phyloP scores from a whole-genome alignment of 2,888 invertebrate species.

The Drosophila atripex region DNA sequence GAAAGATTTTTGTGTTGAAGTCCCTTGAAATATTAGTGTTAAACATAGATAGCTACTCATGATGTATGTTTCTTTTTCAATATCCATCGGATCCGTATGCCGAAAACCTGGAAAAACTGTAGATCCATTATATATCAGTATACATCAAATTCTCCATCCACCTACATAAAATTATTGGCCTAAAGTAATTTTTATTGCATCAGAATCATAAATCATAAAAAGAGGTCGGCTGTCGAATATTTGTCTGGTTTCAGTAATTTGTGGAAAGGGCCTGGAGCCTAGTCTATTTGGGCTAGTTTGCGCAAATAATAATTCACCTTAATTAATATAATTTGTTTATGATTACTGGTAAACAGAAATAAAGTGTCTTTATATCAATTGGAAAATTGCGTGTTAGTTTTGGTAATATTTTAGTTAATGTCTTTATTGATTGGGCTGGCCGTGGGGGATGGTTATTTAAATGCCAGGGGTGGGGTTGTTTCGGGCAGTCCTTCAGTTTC shows the following conservation, averaged over 20 bases:
- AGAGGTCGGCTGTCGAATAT: too few species aligned
- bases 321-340: slow-evolving; percentile 74
- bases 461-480: neutral
- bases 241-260: neutral
- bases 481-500: neutral
- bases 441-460: neutral
- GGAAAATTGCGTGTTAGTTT: slow-evolving; percentile 65
- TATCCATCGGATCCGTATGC: too few species aligned
- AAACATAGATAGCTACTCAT: too few species aligned
- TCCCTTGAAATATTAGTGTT: too few species aligned
- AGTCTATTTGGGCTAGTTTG: neutral
- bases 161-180: too few species aligned
- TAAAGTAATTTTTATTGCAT: too few species aligned
- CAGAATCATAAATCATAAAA: too few species aligned
- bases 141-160: too few species aligned
- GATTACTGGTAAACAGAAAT: slow-evolving; percentile 65
- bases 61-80: too few species aligned
- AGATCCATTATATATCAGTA: too few species aligned
- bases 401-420: slow-evolving; percentile 49
- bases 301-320: slow-evolving; percentile 63
- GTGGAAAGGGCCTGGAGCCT: neutral
- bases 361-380: slow-evolving; percentile 46
- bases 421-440: slow-evolving; percentile 56
- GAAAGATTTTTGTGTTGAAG: too few species aligned
- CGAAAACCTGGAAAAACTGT: too few species aligned